Base-by-base conservation (phyloP, 2,888 invertebrate genomes). In the Zygothrica quintamaculata region DNA sequence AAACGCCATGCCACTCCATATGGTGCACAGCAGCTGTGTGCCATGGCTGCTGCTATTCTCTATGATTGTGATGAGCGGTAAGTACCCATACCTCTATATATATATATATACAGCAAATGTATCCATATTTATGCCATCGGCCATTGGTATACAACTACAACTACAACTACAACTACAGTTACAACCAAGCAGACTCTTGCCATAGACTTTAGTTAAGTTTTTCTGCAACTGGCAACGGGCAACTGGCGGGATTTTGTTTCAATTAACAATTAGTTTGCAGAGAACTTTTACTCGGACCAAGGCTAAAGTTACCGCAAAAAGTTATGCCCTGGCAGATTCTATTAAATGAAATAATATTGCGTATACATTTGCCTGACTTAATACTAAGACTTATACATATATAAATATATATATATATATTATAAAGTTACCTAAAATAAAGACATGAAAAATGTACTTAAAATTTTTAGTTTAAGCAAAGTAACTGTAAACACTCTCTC, bases 51-150 rank as follows among this genome's bases (percentile, higher is more conserved):
- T 87, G 73, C 69, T 79, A 6, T 64, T 89, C 61, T 72, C 84
- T 42, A 75, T 87, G 74, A 74, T 87, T 77, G 73, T 84, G 53
- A 84, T 88, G 74, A 87, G 87, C 84, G 88, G 88, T 88, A 87
- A 88, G 88, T 87, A 59, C 55, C 18, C 18, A 22, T 5, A 22
- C 18, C 18, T 5, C 18, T 22, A 5, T 22, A 2, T 5, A 22
- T 5, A 22, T 5, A 2, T 5, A 2, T 22, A 5, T 22, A 2
- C 18, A 22, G 3, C 44, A 46, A 37, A 6, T 2, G 48, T 57
- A 62, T 58, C 29, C 15, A 39, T 43, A 47, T 65, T 74, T 62
- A 74, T 67, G 67, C 55, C 57, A 44, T 58, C 53, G 47, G 42
- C 37, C 33, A 44, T 43, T 42, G n/a, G 12, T 36, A 16, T 11